A percentile compares a stretch with the other conserved stretches of the same genome.
phyloP scores from a whole-genome alignment of 2,797 vertebrate genomes.

The Spinibarbus caldwelli region DNA sequence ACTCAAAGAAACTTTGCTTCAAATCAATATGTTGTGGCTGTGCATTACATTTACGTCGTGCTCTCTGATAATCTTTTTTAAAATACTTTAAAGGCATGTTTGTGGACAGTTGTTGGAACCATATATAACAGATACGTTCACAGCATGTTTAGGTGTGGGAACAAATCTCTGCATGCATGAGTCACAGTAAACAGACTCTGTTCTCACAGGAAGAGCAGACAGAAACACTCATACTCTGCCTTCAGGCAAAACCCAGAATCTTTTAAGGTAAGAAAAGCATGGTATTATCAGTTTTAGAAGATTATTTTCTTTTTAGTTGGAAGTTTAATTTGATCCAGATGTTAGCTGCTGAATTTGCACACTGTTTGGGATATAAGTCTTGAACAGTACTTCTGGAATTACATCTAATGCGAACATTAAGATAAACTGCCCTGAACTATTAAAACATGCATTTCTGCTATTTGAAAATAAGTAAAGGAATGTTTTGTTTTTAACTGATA shows the following conservation, averaged over 20 bases:
- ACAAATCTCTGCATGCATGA: constrained; percentile 13
- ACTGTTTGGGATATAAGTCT: not conserved
- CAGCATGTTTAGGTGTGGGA: not conserved
- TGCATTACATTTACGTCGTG: not conserved
- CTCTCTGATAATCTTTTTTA: not conserved
- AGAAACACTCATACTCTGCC: constrained; percentile 29
- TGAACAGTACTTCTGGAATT: not conserved
- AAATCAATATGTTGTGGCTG: not conserved
- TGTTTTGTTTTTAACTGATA: not conserved
- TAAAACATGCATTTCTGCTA: not conserved
- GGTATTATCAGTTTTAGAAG: not conserved
- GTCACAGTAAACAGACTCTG: constrained; percentile 29
- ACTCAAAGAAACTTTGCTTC: not conserved
- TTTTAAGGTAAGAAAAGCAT: constrained; percentile 29
- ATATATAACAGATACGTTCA: not conserved
- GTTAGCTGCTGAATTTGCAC: not conserved
- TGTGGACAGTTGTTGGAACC: not conserved
- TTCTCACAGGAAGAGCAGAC: constrained; percentile 41
- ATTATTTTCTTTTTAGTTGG: not conserved
- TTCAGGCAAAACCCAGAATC: not conserved
- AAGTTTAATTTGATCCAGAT: constrained; percentile 9
- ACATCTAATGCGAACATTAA: not conserved
- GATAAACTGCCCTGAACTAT: not conserved
- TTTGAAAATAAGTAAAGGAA: constrained; percentile 5
- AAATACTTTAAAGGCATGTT: not conserved